Evolutionary conservation across 1,140 invertebrate species (phyloP).

Genomic region (Achatina immaculata): DNA sequence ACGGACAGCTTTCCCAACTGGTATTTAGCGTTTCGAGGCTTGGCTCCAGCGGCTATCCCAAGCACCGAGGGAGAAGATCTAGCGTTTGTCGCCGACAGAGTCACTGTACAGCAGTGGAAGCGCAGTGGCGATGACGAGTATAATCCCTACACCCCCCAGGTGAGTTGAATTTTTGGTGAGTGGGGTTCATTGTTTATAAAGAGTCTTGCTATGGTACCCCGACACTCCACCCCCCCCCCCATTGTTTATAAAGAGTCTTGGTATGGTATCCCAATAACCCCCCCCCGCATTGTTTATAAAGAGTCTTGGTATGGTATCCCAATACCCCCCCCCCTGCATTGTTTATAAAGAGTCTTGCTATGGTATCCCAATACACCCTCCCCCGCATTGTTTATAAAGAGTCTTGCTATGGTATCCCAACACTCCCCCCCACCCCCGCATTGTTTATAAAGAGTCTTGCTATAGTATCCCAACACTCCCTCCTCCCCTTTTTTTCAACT

Average conservation of each 20-base stretch:
- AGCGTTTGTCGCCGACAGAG: constrained; percentile 52
- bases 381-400: too few relatives aligned
- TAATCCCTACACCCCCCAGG: constrained; percentile 41
- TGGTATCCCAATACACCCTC: too few relatives aligned
- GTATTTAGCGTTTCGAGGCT: constrained; percentile 50
- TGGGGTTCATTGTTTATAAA: not conserved
- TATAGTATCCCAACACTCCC: too few relatives aligned
- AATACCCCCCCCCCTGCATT: not conserved
- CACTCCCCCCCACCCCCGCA: too few relatives aligned
- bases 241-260: not conserved
- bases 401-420: too few relatives aligned
- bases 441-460: too few relatives aligned
- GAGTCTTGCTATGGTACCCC: not conserved
- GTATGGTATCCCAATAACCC: not conserved
- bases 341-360: too few relatives aligned
- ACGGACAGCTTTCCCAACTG: constrained; percentile 63
- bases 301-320: too few relatives aligned
- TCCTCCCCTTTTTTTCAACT: too few relatives aligned
- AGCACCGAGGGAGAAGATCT: constrained; percentile 51
- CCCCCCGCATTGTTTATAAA: not conserved
- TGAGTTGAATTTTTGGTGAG: not conserved
- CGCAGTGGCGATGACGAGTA: constrained; percentile 48
- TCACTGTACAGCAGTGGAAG: constrained; percentile 54
- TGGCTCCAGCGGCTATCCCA: constrained; percentile 42
- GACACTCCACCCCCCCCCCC: not conserved